Base-by-base conservation (phyloP, 2,888 invertebrate genomes). In the Coenonympha glycerion region DNA sequence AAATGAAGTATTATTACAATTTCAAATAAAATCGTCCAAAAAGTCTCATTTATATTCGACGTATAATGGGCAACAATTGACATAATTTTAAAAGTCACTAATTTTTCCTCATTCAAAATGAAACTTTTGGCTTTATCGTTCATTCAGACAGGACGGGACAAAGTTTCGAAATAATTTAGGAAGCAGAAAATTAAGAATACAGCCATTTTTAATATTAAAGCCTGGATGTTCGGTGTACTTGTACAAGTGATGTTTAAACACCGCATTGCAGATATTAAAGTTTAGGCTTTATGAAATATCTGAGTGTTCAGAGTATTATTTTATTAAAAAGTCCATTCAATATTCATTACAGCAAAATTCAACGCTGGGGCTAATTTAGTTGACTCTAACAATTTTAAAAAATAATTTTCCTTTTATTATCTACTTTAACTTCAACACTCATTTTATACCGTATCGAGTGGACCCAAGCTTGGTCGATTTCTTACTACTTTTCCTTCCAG, bases 221-320 rank as follows among this genome's bases (percentile, higher is more conserved):
- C 22, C 40, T 31, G 42, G 15, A 11, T 42, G 15, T 41, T 41
- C 13, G 16, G 15, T 41, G 41, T 13, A 28, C 40, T n/a, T n/a
- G 41, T 24, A 33, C 19, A 28, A 24, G 15, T 31, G 33, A 19
- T 36, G 37, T 53, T 53, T 49, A 49, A 49, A 52, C 40, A 49
- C 47, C 53, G 53, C 53, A 53, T 47, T 53, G 53, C 53, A 53
- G 53, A 53, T 53, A 47, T 50, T 36, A 50, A 49, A 50, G 46
- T 50, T 46, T 31, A 22, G 31, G 31, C 42, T 44, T 15, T 50
- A 47, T 41, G 45, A 40, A 46, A 33, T 53, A 41, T 47, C 36
- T 36, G 30, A 30, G 40, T 40, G 33, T 31, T 21, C 13, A 11
- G 30, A 18, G 31, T 13, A 21, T 44, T 13, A 44, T 44, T 31